A percentile compares a stretch with the other conserved stretches of the same genome.
These are phyloP conservation scores for Apodemia duryi DNA, from an alignment of 2,888 invertebrate genomes.

Conservation along the genomic window DNA sequence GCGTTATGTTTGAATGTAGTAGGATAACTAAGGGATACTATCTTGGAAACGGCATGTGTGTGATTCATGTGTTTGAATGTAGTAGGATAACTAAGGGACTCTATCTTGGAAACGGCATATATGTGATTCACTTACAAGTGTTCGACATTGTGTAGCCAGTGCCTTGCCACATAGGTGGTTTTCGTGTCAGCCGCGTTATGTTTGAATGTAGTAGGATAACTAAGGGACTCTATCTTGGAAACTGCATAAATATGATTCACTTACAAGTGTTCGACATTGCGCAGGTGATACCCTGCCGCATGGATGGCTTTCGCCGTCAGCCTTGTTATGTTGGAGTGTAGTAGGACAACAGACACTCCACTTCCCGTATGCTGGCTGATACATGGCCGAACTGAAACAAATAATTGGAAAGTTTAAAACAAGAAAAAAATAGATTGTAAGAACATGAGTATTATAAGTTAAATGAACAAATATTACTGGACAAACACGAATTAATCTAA, in stretches of 20 bases:
- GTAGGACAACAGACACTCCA: constrained; percentile 51
- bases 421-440: constrained; percentile 6
- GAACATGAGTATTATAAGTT: too few relatives aligned
- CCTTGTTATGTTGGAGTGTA: constrained; percentile 60
- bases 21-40: constrained; percentile 40
- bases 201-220: constrained; percentile 59
- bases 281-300: constrained; percentile 55
- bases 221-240: too few relatives aligned
- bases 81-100: constrained; percentile 44
- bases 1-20: constrained; percentile 59
- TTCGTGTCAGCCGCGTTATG: constrained; percentile 58
- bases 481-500: too few relatives aligned
- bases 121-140: constrained; percentile 53
- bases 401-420: background rate
- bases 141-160: constrained; percentile 54
- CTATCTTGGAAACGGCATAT: too few relatives aligned
- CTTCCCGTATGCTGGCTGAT: constrained; percentile 34
- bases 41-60: too few relatives aligned
- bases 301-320: constrained; percentile 56
- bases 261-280: constrained; percentile 62
- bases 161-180: constrained; percentile 55
- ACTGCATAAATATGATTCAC: constrained; percentile 30
- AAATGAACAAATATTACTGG: too few relatives aligned
- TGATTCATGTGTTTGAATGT: constrained; percentile 53
- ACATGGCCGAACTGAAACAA: constrained; percentile 34